Evolutionary conservation across 2,797 vertebrate species (phyloP), one percentile per base, ranked within the genome.

Genomic region (Enteromius viviparus): DNA sequence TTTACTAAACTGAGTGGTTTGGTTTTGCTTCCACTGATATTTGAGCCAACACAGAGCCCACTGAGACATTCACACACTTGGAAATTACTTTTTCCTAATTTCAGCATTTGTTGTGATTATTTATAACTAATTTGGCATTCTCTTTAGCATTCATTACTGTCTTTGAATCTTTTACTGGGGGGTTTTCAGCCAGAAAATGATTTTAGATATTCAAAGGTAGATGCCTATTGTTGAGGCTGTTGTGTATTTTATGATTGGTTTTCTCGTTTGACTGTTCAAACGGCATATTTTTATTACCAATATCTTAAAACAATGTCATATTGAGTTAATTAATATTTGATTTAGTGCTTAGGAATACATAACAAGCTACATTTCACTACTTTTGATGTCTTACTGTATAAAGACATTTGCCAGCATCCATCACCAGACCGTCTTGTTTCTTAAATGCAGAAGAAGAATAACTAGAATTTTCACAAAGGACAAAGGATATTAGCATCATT

Each of bases 1-100:
- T 84, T 84, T 78, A 72, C 42, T 69, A 60, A 26, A 21, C 66
- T 53, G 76, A 51, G 65, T 65, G 32, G n/a, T 78, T 49, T 47
- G 53, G 37, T 78, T 71, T 64, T 1, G 55, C 76, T 72, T 78
- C 32, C 42, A 72, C 34, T 83, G 37, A 71, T 65, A 72, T 71
- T 65, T 51, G 45, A 72, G 42, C 68, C 81, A 77, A 55, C 74
- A 70, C 40, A 70, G 40, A 77, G n/a, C 62, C n/a, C 32, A 42
- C 32, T 64, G 68, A 45, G 42, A 64, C 19, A 72, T 42, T 42
- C 58, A 64, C 45, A 49, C 9, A 72, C n/a, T 78, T 53, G 58
- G 76, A 83, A 60, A 71, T 42, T 0, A 70, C 34, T 62, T 79
- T 78, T 75, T 51, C 32, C n/a, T 65, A 65, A 82, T 74, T 60